Percentiles rank a stretch among this genome's conserved stretches.
Evolutionary conservation across 2,888 invertebrate genomes (phyloP).

Genomic region (Siphlonurus alternatus): DNA sequence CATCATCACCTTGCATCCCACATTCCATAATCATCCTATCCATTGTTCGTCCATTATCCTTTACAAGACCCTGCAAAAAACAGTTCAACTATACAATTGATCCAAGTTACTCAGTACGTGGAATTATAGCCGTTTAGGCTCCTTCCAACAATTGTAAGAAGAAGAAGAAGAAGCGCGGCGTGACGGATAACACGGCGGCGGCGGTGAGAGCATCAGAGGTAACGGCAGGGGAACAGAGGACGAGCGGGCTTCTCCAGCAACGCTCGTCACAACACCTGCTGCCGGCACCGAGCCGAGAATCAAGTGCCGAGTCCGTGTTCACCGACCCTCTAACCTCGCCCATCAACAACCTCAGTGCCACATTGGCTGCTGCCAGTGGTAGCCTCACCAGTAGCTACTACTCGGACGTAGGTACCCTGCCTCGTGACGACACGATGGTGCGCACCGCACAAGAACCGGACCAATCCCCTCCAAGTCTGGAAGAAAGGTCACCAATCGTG

Average conservation of each 20-base stretch:
- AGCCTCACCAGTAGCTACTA: constrained; percentile 13
- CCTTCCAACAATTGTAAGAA: too few species aligned
- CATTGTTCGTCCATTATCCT: too few species aligned
- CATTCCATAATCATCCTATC: too few species aligned
- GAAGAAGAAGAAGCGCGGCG: too few species aligned
- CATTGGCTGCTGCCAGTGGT: neutral
- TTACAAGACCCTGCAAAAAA: too few species aligned
- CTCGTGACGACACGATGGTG: constrained; percentile 19
- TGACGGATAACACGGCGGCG: neutral
- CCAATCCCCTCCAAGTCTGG: neutral
- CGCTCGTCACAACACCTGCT: neutral
- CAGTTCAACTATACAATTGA: too few species aligned
- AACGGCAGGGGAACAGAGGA: neutral
- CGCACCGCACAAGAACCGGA: constrained; percentile 20
- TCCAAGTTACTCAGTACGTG: too few species aligned
- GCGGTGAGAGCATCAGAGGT: neutral
- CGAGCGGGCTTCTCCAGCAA: neutral
- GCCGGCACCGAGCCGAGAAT: constrained; percentile 34
- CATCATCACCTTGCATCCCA: too few species aligned
- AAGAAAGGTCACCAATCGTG: constrained; percentile 7
- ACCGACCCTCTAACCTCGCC: constrained; percentile 47
- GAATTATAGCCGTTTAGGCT: too few species aligned
- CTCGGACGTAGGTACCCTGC: constrained; percentile 10
- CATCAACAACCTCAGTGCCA: neutral
- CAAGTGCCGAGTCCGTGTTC: constrained; percentile 56